Conservation (phyloP, 2,113 vertebrate genomes). For the Psilopogon haemacephalus region DNA sequence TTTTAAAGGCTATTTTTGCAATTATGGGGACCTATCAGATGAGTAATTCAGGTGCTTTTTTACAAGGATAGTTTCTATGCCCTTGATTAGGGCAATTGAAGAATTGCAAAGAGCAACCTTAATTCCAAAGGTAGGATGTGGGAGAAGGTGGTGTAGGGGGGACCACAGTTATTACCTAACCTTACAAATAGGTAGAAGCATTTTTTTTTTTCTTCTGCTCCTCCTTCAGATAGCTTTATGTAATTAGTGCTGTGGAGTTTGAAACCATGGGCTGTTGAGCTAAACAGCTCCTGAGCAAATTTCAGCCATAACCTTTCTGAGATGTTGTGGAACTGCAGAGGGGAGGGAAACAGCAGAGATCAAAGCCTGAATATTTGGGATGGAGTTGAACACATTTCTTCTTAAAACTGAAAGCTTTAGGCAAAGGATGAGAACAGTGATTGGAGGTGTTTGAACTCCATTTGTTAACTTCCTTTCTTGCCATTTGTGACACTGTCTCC, state of each 20-base stretch:
- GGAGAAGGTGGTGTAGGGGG: not conserved
- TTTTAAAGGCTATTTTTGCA: conserved; percentile 15
- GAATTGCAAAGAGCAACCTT: conserved; percentile 6
- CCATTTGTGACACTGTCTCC: not conserved
- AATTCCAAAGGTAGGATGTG: not conserved
- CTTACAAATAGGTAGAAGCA: not conserved
- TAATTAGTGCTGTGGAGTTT: not conserved
- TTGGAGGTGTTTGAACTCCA: not conserved
- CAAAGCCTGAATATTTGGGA: not conserved
- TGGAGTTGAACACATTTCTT: not conserved
- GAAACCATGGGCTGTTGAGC: not conserved
- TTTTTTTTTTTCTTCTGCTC: not conserved
- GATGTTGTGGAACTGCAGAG: not conserved
- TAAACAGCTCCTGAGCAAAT: not conserved
- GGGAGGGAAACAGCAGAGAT: not conserved
- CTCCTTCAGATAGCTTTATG: not conserved
- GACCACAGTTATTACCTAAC: not conserved
- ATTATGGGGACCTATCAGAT: not conserved
- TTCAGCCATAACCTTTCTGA: not conserved
- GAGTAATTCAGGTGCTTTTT: not conserved
- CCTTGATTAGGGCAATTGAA: not conserved
- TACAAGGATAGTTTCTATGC: not conserved
- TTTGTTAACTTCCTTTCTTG: not conserved
- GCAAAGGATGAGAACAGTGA: not conserved
- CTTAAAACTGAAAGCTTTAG: not conserved